These are phyloP conservation scores for Megastigmus dorsalis DNA, from an alignment of 2,888 invertebrate species.

Conservation along the genomic window DNA sequence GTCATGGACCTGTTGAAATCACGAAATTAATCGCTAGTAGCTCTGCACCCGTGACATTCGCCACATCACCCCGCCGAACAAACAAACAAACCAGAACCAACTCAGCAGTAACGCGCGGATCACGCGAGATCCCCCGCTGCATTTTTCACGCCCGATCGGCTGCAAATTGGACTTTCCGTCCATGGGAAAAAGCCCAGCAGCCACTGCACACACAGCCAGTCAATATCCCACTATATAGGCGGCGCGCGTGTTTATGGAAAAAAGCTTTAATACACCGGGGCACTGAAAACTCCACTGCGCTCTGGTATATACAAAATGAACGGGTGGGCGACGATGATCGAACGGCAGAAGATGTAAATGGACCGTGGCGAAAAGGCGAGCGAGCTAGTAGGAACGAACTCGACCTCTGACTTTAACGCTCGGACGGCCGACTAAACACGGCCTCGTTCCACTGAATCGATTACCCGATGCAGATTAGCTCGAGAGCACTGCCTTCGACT, in stretches of 20 bases:
- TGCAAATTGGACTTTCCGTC: constrained; percentile 19
- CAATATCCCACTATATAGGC: too few relatives aligned
- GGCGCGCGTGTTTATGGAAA: constrained; percentile 25
- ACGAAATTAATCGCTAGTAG: too few relatives aligned
- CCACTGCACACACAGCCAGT: neutral
- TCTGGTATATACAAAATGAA: too few relatives aligned
- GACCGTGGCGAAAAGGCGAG: constrained; percentile 13
- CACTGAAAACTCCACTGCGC: too few relatives aligned
- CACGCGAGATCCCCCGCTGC: neutral
- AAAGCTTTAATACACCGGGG: constrained; percentile 27
- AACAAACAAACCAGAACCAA: neutral
- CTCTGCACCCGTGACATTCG: too few relatives aligned
- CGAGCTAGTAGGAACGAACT: constrained; percentile 16
- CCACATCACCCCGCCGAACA: too few relatives aligned
- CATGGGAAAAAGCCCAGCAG: too few relatives aligned
- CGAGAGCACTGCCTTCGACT: neutral
- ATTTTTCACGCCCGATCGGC: neutral
- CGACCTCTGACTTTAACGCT: constrained; percentile 47
- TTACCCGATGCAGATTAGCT: constrained; percentile 24
- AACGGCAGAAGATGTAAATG: constrained; percentile 39
- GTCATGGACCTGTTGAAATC: too few relatives aligned
- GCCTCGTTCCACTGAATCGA: constrained; percentile 45
- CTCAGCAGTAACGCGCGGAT: neutral
- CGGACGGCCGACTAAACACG: constrained; percentile 40
- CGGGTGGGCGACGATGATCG: too few relatives aligned